phyloP scores from a whole-genome alignment of 1,140 invertebrate species.

The Wiebesia pumilae region DNA sequence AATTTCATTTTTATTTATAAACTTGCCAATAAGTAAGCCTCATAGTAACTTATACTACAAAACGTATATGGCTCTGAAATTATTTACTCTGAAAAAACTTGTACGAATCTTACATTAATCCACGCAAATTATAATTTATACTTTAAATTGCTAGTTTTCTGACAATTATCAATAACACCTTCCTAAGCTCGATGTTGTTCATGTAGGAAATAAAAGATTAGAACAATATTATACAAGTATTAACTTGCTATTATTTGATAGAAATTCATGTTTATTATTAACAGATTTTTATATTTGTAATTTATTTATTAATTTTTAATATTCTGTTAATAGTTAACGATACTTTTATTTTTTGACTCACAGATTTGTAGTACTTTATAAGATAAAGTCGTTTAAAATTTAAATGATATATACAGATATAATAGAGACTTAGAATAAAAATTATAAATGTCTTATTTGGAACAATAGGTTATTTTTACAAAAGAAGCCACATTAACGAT shows the following conservation, averaged over 20 bases:
- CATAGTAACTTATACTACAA: not conserved
- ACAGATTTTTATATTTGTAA: not conserved
- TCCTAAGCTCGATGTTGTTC: not conserved
- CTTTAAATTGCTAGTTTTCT: not conserved
- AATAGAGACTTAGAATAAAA: not conserved
- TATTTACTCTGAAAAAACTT: no score
- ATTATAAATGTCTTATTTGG: not conserved
- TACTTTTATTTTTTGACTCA: not conserved
- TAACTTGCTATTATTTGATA: not conserved
- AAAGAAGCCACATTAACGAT: not conserved
- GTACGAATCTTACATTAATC: not conserved
- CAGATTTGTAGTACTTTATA: no score
- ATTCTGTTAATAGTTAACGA: not conserved
- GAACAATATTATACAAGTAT: not conserved
- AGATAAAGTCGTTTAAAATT: not conserved
- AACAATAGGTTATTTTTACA: slow-evolving; percentile 1
- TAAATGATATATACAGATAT: not conserved
- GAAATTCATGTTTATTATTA: not conserved
- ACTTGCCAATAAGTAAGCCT: not conserved
- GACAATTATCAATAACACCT: not conserved
- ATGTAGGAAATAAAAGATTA: not conserved
- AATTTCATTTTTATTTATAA: not conserved
- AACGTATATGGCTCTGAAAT: not conserved
- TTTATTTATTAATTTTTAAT: not conserved
- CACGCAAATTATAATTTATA: not conserved